Evolutionary conservation across 1,140 invertebrate genomes (phyloP), one percentile per base, ranked within the genome.

Genomic region (Mylabris phalerata): DNA sequence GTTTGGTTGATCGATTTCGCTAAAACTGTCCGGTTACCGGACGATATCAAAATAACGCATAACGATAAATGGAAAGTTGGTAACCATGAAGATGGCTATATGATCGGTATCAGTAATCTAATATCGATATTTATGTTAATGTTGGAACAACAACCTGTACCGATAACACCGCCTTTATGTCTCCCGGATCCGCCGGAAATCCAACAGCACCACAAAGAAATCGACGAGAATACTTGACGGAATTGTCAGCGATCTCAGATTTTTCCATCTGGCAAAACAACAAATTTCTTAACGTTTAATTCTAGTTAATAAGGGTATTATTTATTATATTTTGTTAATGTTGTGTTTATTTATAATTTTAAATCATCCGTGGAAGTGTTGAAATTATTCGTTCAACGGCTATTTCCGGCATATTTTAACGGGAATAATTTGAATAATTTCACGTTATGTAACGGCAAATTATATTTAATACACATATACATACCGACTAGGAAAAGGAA

Each of bases 1-100:
- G 84, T 98, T 9, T 98, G 95, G 95, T 84, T 99, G 78, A 99
- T 98, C 54, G 96, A 98, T 77, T 99, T 99, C 77, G 96, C 95
- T 6, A 98, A 98, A 76, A 97, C 93, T 2, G 81, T 92, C 47
- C 84, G 84, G 10, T 76, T 98, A 46, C 92, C 93, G 2, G 80
- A 84, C 1, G 79, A 85, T 51, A 71, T 90, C 45, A 77, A 74
- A 44, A 90, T 98, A 54, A 82, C 84, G 57, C 96, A 98, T 73
- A 82, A 85, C 52, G 82, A 82, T 6, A 81, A 84, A 42, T 98
- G 95, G 96, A 84, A 87, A 63, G 90, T 96, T 38, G 95, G 95
- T n/a, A 98, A 97, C 74, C 94, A 98, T 70, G 96, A 99, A 79
- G 96, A 99, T 72, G 96, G 96, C 27, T 98, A 98, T 75, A 79